Evolutionary conservation across 2,888 invertebrate genomes (phyloP).

Genomic region (Phortica okadai): DNA sequence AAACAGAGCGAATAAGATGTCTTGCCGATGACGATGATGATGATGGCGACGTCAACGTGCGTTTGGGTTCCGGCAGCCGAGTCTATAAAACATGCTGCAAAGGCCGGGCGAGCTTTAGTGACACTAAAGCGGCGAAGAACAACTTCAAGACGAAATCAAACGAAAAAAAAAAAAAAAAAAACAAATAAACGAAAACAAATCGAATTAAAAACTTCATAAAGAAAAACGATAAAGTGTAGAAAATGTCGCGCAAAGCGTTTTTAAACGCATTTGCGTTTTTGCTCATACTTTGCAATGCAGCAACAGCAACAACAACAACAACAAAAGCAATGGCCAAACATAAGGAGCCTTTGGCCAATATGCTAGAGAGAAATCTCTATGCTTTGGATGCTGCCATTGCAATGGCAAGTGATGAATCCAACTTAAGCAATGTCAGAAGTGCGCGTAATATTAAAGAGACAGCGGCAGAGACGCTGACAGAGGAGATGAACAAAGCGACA

Average conservation of each 20-base stretch:
- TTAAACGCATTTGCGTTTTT: too few relatives aligned
- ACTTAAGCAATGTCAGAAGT: not conserved
- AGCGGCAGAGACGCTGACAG: constrained; percentile 8
- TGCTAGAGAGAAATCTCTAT: not conserved
- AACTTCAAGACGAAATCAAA: constrained; percentile 4
- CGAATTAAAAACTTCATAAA: too few relatives aligned
- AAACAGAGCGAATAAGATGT: too few relatives aligned
- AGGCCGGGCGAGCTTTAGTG: constrained; percentile 25
- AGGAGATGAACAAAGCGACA: not conserved
- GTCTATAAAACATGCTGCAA: constrained; percentile 16
- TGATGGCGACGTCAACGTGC: not conserved
- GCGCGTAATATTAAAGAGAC: constrained; percentile 36
- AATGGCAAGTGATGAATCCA: not conserved
- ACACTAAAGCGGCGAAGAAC: not conserved
- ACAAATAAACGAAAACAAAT: not conserved
- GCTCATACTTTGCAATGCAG: too few relatives aligned
- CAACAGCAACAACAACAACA: too few relatives aligned
- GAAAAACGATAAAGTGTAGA: too few relatives aligned
- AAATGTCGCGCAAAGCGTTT: too few relatives aligned
- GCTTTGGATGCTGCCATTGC: constrained; percentile 10
- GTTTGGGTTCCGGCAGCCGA: not conserved
- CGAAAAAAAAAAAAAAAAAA: not conserved
- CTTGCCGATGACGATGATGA: not conserved
- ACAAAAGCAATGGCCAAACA: too few relatives aligned
- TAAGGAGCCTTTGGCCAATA: not conserved